Base-by-base conservation (phyloP, 2,888 invertebrate genomes). In the Ctenicera cuprea region DNA sequence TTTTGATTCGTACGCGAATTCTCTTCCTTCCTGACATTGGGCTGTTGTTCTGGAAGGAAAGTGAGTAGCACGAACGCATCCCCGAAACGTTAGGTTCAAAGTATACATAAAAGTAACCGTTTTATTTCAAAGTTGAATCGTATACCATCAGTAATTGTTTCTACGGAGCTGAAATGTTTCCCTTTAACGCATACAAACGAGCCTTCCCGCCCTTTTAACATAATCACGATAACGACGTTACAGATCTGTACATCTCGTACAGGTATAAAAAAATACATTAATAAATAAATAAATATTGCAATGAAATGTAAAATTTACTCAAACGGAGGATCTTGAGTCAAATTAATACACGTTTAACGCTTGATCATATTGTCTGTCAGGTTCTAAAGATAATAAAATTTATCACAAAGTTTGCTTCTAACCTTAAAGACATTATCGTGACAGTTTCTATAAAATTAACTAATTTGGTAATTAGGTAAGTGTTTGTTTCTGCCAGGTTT, bases 141-240 rank as follows among this genome's bases (percentile, higher is more conserved):
- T 62, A 62, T 62, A 62, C 62, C 45, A 62, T 62, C 37, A 16
- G 62, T 62, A 62, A 62, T 62, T 62, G 62, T 62, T 62, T 62
- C 62, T 43, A 62, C 62, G 20, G 37, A 43, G 20, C 43, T 43
- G 37, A 16, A 45, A 37, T 62, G 62, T 12, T 45, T 62, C 16
- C 59, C 20, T 62, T 62, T 16, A 62, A 62, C 14, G 62, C 43
- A 62, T 62, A 62, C 62, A 62, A 62, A 62, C 62, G 43, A 62
- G 45, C 12, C 26, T 62, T 59, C 37, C 38, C 37, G 45, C 38
- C 59, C 38, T 37, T 37, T 59, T 59, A 59, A 38, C 16, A 18
- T 59, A 59, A 59, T 45, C 37, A 62, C 62, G 20, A 62, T 62
- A 18, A 26, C 18, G 22, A 50, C 20, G 22, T 4, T 20, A 50